These are phyloP conservation scores for Dorcus hopei DNA, from an alignment of 2,888 invertebrate genomes.

Conservation along the genomic window DNA sequence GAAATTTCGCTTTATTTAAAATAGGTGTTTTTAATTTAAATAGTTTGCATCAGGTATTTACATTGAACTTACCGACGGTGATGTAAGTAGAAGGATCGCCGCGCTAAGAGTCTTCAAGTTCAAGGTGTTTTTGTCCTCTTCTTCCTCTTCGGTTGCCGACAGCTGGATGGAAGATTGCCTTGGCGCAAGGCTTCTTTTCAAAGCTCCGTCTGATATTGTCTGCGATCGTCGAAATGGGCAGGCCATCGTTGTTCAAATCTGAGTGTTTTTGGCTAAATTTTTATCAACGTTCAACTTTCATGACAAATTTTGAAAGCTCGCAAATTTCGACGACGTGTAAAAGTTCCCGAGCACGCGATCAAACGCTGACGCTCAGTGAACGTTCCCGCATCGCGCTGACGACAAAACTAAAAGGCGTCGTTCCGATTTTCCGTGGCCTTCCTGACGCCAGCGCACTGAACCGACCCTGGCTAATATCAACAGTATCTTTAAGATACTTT, in stretches of 20 bases:
- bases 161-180: conserved; percentile 67
- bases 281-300: too few species aligned
- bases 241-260: conserved; percentile 25
- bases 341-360: too few species aligned
- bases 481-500: too few species aligned
- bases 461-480: background rate
- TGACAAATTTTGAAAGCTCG: too few species aligned
- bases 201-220: conserved; percentile 53
- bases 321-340: too few species aligned
- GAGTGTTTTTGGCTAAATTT: too few species aligned
- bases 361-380: too few species aligned
- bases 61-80: conserved; percentile 69
- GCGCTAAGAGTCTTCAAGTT: conserved; percentile 77
- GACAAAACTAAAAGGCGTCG: conserved; percentile 11
- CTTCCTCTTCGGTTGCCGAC: conserved; percentile 56
- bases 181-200: conserved; percentile 44
- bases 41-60: too few species aligned
- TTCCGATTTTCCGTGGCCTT: conserved; percentile 20
- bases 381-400: too few species aligned
- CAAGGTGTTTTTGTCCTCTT: conserved; percentile 62
- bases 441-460: conserved; percentile 25
- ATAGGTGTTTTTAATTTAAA: too few species aligned
- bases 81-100: conserved; percentile 75
- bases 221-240: conserved; percentile 59
- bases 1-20: too few species aligned